Percentiles rank a stretch among this genome's conserved stretches.
phyloP scores from a whole-genome alignment of 2,888 invertebrate species.

The Himalopsyche anomala region DNA sequence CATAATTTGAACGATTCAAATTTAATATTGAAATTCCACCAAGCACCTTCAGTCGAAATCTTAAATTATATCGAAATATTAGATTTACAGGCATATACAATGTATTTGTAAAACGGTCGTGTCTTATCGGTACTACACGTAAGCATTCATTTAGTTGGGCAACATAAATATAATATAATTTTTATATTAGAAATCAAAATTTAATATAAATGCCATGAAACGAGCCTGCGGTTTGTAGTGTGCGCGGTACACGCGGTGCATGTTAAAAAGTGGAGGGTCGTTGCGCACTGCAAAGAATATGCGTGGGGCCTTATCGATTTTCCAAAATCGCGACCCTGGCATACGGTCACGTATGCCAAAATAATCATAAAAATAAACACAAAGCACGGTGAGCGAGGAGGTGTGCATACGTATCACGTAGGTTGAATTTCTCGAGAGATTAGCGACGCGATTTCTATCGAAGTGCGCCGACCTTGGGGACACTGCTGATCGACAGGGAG shows the following conservation, averaged over 20 bases:
- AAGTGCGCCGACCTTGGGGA: constrained; percentile 17
- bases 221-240: neutral
- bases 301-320: constrained; percentile 35
- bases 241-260: neutral
- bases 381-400: neutral
- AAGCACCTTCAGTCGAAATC: too few relatives aligned
- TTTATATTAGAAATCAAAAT: constrained; percentile 7
- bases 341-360: constrained; percentile 31
- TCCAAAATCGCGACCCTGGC: constrained; percentile 35
- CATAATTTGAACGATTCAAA: too few relatives aligned
- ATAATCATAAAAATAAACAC: constrained; percentile 29
- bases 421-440: neutral
- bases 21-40: too few relatives aligned
- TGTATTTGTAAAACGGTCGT: too few relatives aligned
- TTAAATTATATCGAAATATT: too few relatives aligned
- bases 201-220: neutral
- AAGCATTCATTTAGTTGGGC: neutral
- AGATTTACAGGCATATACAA: too few relatives aligned
- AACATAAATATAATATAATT: neutral
- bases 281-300: constrained; percentile 35
- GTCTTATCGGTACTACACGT: too few relatives aligned
- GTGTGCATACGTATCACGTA: neutral
- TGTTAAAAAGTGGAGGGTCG: neutral
- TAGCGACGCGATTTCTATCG: neutral
- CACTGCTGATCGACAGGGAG: constrained; percentile 1